Evolutionary conservation across 92 coral and sea anemone genomes (phyloP).

Genomic region (Pocillopora grandis): DNA sequence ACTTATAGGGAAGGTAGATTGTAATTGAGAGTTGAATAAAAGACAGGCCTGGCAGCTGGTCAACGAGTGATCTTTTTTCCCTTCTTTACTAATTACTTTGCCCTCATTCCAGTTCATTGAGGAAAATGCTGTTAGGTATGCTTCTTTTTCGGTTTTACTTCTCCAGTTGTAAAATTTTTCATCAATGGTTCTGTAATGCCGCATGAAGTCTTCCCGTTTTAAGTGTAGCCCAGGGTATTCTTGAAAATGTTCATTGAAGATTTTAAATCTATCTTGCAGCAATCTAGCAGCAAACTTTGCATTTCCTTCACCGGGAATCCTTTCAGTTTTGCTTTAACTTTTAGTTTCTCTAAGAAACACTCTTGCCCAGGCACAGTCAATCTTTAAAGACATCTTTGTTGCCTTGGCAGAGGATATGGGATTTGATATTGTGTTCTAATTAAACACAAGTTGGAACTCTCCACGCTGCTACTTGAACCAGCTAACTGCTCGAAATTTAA

Average conservation of each 20-base stretch:
- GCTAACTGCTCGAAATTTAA: too few relatives aligned
- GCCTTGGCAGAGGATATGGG: background rate
- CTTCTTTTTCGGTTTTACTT: conserved; percentile 26
- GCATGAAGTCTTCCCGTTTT: conserved; percentile 28
- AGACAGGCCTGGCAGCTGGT: conserved; percentile 35
- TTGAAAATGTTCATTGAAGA: conserved; percentile 30
- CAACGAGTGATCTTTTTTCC: conserved; percentile 7
- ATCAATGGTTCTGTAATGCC: conserved; percentile 17
- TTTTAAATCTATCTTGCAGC: conserved; percentile 20
- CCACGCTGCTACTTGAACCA: too few relatives aligned
- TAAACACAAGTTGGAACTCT: too few relatives aligned
- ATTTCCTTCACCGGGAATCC: conserved; percentile 18
- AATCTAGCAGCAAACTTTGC: conserved; percentile 40
- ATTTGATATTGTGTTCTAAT: too few relatives aligned
- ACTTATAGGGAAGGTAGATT: too few relatives aligned
- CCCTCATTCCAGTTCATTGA: background rate
- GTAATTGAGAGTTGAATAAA: background rate
- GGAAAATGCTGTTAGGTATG: conserved; percentile 26
- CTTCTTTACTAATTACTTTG: conserved; percentile 17
- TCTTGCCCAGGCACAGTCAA: conserved; percentile 50
- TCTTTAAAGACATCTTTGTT: conserved; percentile 19
- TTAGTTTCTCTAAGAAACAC: conserved; percentile 42
- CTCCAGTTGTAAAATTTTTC: conserved; percentile 24
- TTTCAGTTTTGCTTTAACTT: background rate
- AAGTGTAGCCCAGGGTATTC: conserved; percentile 16